phyloP scores from a whole-genome alignment of 2,888 invertebrate species.

The Tetramorium bicarinatum region DNA sequence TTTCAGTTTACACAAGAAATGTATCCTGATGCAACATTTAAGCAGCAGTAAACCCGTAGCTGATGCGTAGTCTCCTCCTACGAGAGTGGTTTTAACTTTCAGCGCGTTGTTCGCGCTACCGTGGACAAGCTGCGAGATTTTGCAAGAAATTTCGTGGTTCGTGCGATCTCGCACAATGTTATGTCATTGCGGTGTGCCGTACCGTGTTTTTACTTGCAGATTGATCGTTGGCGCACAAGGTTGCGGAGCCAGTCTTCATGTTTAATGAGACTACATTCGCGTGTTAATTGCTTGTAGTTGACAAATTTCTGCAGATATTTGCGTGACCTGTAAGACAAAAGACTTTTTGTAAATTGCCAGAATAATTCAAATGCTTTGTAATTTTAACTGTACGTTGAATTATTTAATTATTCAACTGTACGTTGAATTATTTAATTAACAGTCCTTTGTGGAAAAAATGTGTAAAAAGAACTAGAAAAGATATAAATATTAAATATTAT shows the following conservation, averaged over 20 bases:
- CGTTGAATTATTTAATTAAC: neutral
- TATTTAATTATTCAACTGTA: neutral
- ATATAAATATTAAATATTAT: conserved; percentile 12
- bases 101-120: neutral
- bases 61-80: neutral
- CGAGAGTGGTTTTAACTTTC: conserved; percentile 18
- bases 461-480: neutral
- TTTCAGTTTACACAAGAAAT: conserved; percentile 41
- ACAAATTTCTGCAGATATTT: conserved; percentile 22
- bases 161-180: neutral
- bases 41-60: conserved; percentile 3
- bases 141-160: conserved; percentile 17
- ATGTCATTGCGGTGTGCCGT: neutral
- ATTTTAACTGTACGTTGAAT: neutral
- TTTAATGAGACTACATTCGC: conserved; percentile 35
- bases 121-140: conserved; percentile 5
- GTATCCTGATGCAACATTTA: conserved; percentile 20
- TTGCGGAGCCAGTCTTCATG: neutral
- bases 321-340: neutral
- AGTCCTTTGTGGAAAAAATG: neutral
- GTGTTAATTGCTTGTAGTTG: conserved; percentile 4
- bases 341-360: neutral
- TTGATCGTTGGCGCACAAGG: neutral
- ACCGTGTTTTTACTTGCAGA: conserved; percentile 26
- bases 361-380: neutral